Conservation (phyloP, 2,113 vertebrate species). For the Crotalus tigris region DNA sequence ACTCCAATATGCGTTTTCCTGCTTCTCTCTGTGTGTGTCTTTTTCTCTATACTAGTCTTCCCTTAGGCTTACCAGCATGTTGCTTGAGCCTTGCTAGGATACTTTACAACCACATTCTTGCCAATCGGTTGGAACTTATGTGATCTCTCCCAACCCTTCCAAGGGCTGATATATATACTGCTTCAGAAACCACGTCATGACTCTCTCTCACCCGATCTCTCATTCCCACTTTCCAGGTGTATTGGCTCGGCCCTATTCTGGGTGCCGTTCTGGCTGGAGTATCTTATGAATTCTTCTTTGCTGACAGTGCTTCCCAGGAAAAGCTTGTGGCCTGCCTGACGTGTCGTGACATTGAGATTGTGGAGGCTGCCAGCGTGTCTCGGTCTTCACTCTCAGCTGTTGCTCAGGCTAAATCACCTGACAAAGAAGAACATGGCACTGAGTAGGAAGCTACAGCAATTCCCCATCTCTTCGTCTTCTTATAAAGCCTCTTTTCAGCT, state of each 20-base stretch:
- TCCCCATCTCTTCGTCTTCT: neutral
- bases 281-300: slow-evolving; percentile 79
- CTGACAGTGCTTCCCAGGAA: slow-evolving; percentile 71
- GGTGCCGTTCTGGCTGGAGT: slow-evolving; percentile 73
- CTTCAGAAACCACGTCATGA: neutral
- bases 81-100: neutral
- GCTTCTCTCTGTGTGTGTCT: too few species aligned
- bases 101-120: neutral
- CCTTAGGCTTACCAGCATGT: neutral
- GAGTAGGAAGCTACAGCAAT: slow-evolving; percentile 2
- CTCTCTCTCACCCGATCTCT: neutral
- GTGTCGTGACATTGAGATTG: slow-evolving; percentile 77
- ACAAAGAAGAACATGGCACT: slow-evolving; percentile 66
- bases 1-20: neutral
- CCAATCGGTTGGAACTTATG: neutral
- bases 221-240: slow-evolving; percentile 64
- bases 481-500: neutral
- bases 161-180: neutral
- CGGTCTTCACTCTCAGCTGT: slow-evolving; percentile 75
- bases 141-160: neutral
- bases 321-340: slow-evolving; percentile 78
- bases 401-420: slow-evolving; percentile 67
- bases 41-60: too few species aligned
- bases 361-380: slow-evolving; percentile 76
- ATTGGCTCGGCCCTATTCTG: slow-evolving; percentile 76